A percentile compares a stretch with the other conserved stretches of the same genome.
Conservation (phyloP, 2,113 vertebrate species). For the Rattus norvegicus region GRCr8 NC_086039.1:85432001-85432500, state of each 20-base stretch:
- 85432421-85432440: too few relatives aligned
- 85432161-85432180: background rate
- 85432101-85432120: background rate
- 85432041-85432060: background rate
- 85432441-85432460: too few relatives aligned
- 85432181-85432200: background rate
- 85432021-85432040: background rate
- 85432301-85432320: background rate
- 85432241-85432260: background rate
- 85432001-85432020: background rate
- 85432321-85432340: background rate
- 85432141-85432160: background rate
- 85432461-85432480: too few relatives aligned
- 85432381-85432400: rapidly evolving
- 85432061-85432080: background rate
- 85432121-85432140: background rate
- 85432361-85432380: too few relatives aligned
- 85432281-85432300: background rate
- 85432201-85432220: background rate
- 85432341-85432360: background rate
- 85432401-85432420: too few relatives aligned
- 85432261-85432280: background rate
- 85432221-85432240: background rate
- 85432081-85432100: background rate
- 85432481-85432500: too few relatives aligned